Evolutionary conservation across 2,888 invertebrate genomes (phyloP), one percentile per base, ranked within the genome.

Genomic region (Anaspis maculata): DNA sequence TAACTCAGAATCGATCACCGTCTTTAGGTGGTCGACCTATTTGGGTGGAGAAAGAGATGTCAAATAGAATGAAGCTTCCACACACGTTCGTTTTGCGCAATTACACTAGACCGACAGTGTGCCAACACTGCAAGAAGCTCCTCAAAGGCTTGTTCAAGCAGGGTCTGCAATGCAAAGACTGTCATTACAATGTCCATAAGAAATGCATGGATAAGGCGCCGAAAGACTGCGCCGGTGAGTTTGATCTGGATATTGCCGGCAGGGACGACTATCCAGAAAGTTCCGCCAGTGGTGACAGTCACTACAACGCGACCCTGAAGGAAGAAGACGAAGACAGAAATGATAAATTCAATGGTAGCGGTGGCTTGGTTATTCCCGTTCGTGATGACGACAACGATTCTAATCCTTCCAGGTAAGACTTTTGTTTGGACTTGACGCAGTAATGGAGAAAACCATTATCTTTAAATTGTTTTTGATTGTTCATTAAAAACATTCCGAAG

Each of bases 1-100:
- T n/a, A n/a, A n/a, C 73, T 54, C 72, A 74, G 45, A 79, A 77
- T 51, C 72, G 83, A 34, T 82, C 83, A 0, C 79, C 85, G 24
- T 81, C 82, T 0, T 66, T 79, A 52, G 74, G 77, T 50, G 73
- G 84, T 41, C 67, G 83, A 34, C 75, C 81, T 3, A 67, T 74
- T 13, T 81, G 82, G 79, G 71, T 80, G 44, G 83, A 84, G 56
- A 72, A 77, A 51, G 81, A 82, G 57, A 71, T 79, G 52, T 79
- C 80, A 3, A 53, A 66, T 12, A 60, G 69, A 30, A 69, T 79
- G 38, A 77, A 81, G 59, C 87, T 91, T 57, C 96, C 97, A 19
- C 97, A 97, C 69, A 96, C 96, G 3, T 96, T 96, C 69, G 86
- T 91, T 57, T 77, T 97, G 44, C 97, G 97, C 71, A 85, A 89